Percentiles rank a stretch among this genome's conserved stretches.
These are phyloP conservation scores for Cheiracanthium punctorium DNA, from an alignment of 2,888 invertebrate genomes.

Conservation along the genomic window DNA sequence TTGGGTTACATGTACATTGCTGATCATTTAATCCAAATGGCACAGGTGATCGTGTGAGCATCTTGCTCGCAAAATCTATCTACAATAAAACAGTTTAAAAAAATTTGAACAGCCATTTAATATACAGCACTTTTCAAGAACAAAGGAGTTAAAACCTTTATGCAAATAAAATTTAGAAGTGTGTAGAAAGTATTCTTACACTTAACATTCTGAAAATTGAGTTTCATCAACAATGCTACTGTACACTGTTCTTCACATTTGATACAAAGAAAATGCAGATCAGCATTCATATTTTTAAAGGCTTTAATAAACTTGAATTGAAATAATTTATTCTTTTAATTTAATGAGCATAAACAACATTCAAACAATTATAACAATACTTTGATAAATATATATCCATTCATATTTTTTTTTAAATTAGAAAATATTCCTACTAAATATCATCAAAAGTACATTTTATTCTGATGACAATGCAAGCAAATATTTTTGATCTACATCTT, in stretches of 20 bases:
- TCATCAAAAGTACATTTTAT: neutral
- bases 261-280: conserved; percentile 29
- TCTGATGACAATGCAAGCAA: neutral
- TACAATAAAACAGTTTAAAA: conserved; percentile 68
- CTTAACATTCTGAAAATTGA: conserved; percentile 64
- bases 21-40: conserved; percentile 66
- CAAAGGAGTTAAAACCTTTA: conserved; percentile 59
- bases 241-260: conserved; percentile 42
- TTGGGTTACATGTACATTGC: conserved; percentile 70
- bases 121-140: conserved; percentile 49
- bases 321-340: too few relatives aligned
- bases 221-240: conserved; percentile 65
- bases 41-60: conserved; percentile 68
- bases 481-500: conserved; percentile 26
- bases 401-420: too few relatives aligned
- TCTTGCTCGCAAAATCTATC: conserved; percentile 62
- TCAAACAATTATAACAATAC: too few relatives aligned
- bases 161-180: conserved; percentile 55
- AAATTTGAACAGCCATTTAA: conserved; percentile 54
- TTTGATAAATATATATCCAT: too few relatives aligned
- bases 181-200: conserved; percentile 66
- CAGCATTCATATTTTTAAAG: neutral
- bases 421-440: too few relatives aligned
- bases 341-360: too few relatives aligned
- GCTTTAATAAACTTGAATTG: too few relatives aligned